These are phyloP conservation scores for Scaptodrosophila lebanonensis DNA, from an alignment of 1,140 invertebrate species.

Conservation along the genomic window DNA sequence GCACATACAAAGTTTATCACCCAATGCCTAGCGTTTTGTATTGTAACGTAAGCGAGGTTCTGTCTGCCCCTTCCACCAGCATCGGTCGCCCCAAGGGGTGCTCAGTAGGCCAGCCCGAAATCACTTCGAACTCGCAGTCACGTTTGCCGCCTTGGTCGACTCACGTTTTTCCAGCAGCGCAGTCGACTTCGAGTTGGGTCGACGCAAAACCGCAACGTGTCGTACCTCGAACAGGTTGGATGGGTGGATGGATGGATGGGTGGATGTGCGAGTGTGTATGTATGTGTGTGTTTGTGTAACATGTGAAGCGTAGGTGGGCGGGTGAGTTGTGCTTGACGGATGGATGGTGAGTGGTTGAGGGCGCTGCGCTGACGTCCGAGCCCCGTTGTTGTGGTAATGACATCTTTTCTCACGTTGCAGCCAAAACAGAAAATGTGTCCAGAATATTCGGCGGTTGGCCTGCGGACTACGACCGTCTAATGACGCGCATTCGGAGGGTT, in stretches of 20 bases:
- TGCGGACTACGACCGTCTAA: no score
- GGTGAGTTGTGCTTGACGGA: neutral
- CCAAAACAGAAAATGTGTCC: conserved; percentile 18
- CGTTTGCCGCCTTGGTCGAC: conserved; percentile 44
- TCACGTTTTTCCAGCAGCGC: conserved; percentile 64
- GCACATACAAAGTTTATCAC: conserved; percentile 45
- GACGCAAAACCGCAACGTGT: no score
- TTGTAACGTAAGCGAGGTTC: conserved; percentile 30
- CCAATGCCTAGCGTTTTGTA: neutral
- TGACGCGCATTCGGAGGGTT: conserved; percentile 34
- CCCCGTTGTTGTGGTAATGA: conserved; percentile 49
- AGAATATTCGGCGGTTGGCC: conserved; percentile 14
- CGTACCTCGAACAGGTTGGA: conserved; percentile 49
- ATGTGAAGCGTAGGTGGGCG: conserved; percentile 10
- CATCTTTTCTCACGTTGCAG: conserved; percentile 58
- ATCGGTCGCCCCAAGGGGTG: conserved; percentile 15
- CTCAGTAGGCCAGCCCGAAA: conserved; percentile 60
- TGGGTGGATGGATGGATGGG: no score
- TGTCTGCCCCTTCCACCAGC: neutral
- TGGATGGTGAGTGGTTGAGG: neutral
- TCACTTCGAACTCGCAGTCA: conserved; percentile 60
- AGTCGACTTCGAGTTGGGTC: conserved; percentile 6
- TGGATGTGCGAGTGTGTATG: conserved; percentile 15
- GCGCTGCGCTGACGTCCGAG: conserved; percentile 25
- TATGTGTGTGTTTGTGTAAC: conserved; percentile 42